Conservation (phyloP, 2,797 vertebrate species). For the Myioborus melanocephalus region DNA sequence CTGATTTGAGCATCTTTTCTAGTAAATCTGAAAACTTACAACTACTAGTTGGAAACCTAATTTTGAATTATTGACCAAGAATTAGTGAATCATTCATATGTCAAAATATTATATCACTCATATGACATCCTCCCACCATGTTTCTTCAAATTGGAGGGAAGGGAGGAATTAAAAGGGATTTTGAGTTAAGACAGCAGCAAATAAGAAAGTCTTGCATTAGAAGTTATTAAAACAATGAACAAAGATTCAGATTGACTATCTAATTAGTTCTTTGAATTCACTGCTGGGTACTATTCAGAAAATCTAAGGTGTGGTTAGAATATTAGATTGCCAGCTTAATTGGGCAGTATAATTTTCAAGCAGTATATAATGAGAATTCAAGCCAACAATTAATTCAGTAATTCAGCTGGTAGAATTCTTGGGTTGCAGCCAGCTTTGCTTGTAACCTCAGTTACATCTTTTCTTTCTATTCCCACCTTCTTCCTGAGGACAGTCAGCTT, state of each 20-base stretch:
- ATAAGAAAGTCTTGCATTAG: background rate
- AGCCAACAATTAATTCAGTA: constrained; percentile 29
- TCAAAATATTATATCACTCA: background rate
- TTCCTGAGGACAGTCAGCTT: background rate
- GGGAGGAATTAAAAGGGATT: background rate
- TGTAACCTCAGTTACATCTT: background rate
- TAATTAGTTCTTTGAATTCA: constrained; percentile 33
- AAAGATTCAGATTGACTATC: background rate
- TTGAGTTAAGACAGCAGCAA: background rate
- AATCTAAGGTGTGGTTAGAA: constrained; percentile 42
- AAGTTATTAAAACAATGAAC: constrained; percentile 11
- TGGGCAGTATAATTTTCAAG: constrained; percentile 40
- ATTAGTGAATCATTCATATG: background rate
- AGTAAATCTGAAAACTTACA: background rate
- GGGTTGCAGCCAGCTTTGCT: background rate
- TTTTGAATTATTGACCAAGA: background rate
- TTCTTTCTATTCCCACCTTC: background rate
- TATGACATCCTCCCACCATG: background rate
- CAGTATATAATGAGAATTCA: constrained; percentile 24
- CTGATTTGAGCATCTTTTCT: background rate
- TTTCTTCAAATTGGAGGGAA: background rate
- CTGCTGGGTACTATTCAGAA: background rate
- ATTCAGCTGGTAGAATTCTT: constrained; percentile 18
- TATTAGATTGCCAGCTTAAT: constrained; percentile 49
- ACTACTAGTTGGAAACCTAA: background rate